Percentiles rank a stretch among this genome's conserved stretches.
Conservation (phyloP, 2,888 invertebrate genomes). For the Archaeoteleia sp. region DNA sequence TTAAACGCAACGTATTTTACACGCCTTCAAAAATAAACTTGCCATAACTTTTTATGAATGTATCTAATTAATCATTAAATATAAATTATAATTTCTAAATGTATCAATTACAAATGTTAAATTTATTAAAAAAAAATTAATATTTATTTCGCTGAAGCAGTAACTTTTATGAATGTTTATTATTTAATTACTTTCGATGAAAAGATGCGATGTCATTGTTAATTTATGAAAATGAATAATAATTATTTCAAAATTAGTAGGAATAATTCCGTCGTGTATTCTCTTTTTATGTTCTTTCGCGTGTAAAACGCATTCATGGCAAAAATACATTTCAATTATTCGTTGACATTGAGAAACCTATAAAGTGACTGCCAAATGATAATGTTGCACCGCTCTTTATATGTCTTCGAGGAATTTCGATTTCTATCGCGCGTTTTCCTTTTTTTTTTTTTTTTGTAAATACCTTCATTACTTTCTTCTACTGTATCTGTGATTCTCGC, state of each 20-base stretch:
- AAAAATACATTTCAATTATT: constrained; percentile 11
- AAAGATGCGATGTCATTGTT: constrained; percentile 8
- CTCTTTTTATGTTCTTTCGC: constrained; percentile 3
- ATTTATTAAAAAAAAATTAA: too few species aligned
- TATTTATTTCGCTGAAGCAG: too few species aligned
- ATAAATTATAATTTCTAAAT: too few species aligned
- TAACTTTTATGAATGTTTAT: too few species aligned
- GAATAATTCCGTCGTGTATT: constrained; percentile 14
- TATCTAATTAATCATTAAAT: too few species aligned
- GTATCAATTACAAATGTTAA: too few species aligned
- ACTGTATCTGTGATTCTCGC: too few species aligned
- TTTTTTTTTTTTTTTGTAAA: constrained; percentile 11
- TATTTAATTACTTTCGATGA: constrained; percentile 3
- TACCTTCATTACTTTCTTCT: constrained; percentile 20
- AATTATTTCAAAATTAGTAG: too few species aligned
- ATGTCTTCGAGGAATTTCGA: constrained; percentile 28
- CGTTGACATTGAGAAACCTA: constrained; percentile 36
- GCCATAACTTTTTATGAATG: too few species aligned
- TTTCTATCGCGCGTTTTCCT: constrained; percentile 7
- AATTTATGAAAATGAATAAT: too few species aligned
- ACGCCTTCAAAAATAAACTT: too few species aligned
- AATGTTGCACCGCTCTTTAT: constrained; percentile 20
- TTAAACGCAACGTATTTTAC: too few species aligned
- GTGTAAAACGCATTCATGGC: constrained; percentile 2
- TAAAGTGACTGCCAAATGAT: constrained; percentile 29